Base-by-base conservation (phyloP, 2,888 invertebrate genomes). In the Drosophila fulvimacula region DNA sequence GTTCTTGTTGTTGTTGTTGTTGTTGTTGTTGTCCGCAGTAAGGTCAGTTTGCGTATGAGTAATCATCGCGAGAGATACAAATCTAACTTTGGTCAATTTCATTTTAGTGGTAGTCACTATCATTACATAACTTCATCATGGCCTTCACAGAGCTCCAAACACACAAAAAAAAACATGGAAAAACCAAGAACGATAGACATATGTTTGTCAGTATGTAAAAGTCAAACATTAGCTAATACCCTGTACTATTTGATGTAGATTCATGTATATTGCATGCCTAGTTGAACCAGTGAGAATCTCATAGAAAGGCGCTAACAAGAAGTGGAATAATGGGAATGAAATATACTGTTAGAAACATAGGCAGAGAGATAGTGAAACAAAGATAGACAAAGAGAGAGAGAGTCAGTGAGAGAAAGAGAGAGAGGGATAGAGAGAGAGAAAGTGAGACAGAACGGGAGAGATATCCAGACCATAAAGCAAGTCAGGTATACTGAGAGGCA, bases 1-100 rank as follows among this genome's bases (percentile, higher is more conserved):
- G 34, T 59, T 62, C 55, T 36, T 44, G 27, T 38, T 67, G 30
- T 36, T 56, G 32, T 49, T 30, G 6, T 51, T 64, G 24, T 51
- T 67, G 36, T 15, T 51, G 34, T 6, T 24, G 36, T 24, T 41
- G 19, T 38, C 27, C n/a, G 52, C 30, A 53, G 59, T 74, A 56
- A 59, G 66, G 68, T 72, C 68, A 70, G 62, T 62, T 62, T 70
- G 70, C 76, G 76, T 88, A 85, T 85, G 85, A 85, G 85, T 89
- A 85, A 89, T 85, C 85, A 82, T 78, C 69, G 66, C 66, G 58
- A 59, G 38, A 88, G 89, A 88, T 83, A 83, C 78, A 83, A 82
- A 83, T 83, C 83, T 86, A 83, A 75, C 87, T 73, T 80, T 80
- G 78, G 83, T 78, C 86, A 82, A 69, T 74, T 88, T 68, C 57